Evolutionary conservation across 2,113 vertebrate species (phyloP).

Genomic region (Oreochromis spilurus): DNA sequence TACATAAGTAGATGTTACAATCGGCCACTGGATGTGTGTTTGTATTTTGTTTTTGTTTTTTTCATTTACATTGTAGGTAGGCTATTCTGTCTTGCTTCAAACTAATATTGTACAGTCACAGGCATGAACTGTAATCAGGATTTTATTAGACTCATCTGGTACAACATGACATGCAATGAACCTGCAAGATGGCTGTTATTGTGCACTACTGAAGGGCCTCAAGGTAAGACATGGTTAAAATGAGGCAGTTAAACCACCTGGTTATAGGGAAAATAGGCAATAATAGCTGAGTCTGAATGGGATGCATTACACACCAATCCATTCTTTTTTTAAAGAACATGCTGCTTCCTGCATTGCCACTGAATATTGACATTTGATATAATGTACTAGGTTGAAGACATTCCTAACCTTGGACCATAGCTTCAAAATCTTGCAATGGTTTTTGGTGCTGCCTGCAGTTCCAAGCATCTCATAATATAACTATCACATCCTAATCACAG

Average conservation of each 20-base stretch:
- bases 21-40: not conserved
- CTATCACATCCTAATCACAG: not conserved
- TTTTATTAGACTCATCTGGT: not conserved
- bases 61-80: not conserved
- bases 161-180: not conserved
- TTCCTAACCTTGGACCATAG: not conserved
- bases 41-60: not conserved
- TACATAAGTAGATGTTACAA: not conserved
- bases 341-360: not conserved
- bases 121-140: not conserved
- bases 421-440: not conserved
- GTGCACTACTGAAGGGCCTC: not conserved
- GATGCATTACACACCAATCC: not conserved
- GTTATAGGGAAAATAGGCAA: not conserved
- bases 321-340: not conserved
- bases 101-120: not conserved
- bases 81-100: not conserved
- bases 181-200: not conserved
- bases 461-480: not conserved
- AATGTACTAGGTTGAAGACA: not conserved
- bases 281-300: not conserved
- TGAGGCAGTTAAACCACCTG: not conserved
- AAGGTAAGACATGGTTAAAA: not conserved
- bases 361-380: not conserved
- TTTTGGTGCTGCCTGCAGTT: not conserved